Percentiles rank a stretch among this genome's conserved stretches.
phyloP scores from a whole-genome alignment of 1,140 invertebrate species.

The Orius laevigatus region DNA sequence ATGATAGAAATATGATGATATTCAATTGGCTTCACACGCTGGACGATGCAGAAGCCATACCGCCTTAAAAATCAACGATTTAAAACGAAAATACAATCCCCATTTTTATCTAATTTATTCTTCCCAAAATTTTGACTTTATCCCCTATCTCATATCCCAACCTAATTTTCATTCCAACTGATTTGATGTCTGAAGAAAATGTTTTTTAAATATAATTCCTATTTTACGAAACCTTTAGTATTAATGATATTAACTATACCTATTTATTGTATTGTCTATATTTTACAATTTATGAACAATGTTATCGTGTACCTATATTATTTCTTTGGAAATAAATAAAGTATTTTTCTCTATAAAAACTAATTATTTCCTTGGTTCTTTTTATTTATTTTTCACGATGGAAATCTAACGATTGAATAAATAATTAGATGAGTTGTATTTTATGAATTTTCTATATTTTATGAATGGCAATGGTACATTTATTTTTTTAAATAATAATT shows the following conservation, averaged over 20 bases:
- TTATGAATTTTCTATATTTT: too few species aligned
- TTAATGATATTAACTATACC: too few species aligned
- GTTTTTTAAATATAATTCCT: background rate
- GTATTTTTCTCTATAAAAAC: too few species aligned
- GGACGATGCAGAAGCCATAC: constrained; percentile 34
- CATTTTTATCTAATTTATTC: background rate
- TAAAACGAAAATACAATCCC: background rate
- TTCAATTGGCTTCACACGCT: constrained; percentile 80
- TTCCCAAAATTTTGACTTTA: background rate
- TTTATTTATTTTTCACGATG: too few species aligned
- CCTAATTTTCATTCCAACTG: background rate
- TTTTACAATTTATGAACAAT: background rate
- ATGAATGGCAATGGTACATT: too few species aligned
- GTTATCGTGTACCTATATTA: background rate
- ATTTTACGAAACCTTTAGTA: background rate
- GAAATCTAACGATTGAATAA: too few species aligned
- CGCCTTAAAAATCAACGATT: constrained; percentile 1
- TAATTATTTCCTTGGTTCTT: too few species aligned
- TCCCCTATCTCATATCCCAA: background rate
- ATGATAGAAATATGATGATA: constrained; percentile 82
- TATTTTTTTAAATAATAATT: too few species aligned
- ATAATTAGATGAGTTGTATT: too few species aligned
- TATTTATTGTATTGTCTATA: background rate
- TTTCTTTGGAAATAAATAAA: too few species aligned
- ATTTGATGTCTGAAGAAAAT: background rate